These are phyloP conservation scores for Eonycteris spelaea DNA, from an alignment of 2,113 vertebrate species.

Conservation along the genomic window DNA sequence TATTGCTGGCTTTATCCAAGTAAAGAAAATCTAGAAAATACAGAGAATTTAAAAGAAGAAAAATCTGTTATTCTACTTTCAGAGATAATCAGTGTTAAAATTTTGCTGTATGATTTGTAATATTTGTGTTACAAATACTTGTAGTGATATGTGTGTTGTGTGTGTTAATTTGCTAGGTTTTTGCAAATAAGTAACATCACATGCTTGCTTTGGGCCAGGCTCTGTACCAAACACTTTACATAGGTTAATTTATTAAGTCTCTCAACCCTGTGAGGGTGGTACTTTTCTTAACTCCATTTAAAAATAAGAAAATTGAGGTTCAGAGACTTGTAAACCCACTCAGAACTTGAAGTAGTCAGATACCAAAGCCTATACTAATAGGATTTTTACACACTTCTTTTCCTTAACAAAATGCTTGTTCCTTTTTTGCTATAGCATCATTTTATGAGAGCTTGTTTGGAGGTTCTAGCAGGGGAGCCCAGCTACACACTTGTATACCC, in stretches of 20 bases:
- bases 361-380: background rate
- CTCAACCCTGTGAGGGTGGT: background rate
- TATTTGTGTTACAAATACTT: background rate
- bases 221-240: background rate
- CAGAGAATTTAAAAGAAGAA: slow-evolving; percentile 4
- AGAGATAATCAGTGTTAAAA: background rate
- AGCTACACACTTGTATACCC: too few species aligned
- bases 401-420: background rate
- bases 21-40: background rate
- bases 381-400: background rate
- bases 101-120: background rate
- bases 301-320: background rate
- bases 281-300: background rate
- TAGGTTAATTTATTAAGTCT: background rate
- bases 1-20: background rate
- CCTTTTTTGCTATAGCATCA: background rate
- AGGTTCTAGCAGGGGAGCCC: too few species aligned
- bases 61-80: background rate
- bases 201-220: background rate
- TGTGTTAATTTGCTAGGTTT: background rate
- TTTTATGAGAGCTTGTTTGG: too few species aligned
- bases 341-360: background rate
- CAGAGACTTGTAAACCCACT: background rate
- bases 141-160: background rate
- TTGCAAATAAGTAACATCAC: background rate